Conservation (phyloP, 2,888 invertebrate species). For the Tyria jacobaeae region DNA sequence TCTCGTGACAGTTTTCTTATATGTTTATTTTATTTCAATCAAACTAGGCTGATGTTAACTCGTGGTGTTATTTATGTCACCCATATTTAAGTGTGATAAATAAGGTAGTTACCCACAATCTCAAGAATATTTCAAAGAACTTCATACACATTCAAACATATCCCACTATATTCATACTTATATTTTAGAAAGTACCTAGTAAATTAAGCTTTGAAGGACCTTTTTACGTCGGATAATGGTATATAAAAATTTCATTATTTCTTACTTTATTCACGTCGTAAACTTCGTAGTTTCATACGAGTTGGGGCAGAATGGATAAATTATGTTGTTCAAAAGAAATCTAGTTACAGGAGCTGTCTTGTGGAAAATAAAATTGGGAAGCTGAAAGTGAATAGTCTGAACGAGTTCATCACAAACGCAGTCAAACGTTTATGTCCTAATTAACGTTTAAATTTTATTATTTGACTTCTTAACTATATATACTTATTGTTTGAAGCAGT, state of each 20-base stretch:
- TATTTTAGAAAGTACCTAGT: constrained; percentile 6
- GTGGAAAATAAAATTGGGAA: background rate
- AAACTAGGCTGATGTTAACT: too few species aligned
- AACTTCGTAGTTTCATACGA: background rate
- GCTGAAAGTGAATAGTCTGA: background rate
- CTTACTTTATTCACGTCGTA: constrained; percentile 11
- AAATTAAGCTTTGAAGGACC: constrained; percentile 2
- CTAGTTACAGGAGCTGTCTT: background rate
- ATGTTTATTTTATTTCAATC: too few species aligned
- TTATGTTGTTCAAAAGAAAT: background rate
- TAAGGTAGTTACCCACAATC: background rate
- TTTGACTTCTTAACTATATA: too few species aligned
- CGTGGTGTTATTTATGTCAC: too few species aligned
- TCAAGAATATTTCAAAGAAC: background rate
- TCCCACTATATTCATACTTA: constrained; percentile 5
- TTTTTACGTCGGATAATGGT: constrained; percentile 2
- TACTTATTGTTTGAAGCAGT: background rate
- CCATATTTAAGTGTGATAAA: too few species aligned
- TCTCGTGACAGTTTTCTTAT: too few species aligned
- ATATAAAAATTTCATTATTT: constrained; percentile 6
- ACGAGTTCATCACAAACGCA: background rate
- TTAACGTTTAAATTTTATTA: too few species aligned
- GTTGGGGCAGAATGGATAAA: background rate
- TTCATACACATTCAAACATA: too few species aligned
- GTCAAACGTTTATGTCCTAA: too few species aligned